Evolutionary conservation across 2,888 invertebrate species (phyloP), one percentile per base, ranked within the genome.

Genomic region (Nymphalis c-album): DNA sequence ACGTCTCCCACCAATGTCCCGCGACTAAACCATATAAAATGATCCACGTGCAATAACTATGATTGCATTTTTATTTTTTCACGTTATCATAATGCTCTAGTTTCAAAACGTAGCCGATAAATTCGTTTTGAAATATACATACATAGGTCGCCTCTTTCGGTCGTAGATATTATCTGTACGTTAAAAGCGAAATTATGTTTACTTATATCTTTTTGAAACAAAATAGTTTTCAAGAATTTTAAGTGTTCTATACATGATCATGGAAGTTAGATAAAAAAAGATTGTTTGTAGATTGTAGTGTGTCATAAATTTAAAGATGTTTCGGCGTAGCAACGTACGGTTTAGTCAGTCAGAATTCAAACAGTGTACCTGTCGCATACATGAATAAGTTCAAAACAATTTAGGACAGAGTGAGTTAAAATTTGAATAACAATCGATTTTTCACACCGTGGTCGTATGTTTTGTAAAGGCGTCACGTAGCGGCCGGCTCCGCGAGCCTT

Each of bases 1-100:
- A 89, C 89, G 87, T 85, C 59, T 67, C 71, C 60, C 22, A 68
- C 73, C 73, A 73, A 76, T 78, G 77, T 76, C 80, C 78, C 80
- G 59, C 66, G 67, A 76, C 74, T 74, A 77, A 78, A 73, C 75
- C 75, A 76, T 79, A 78, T 82, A 74, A 81, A 82, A 80, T 78
- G 77, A 76, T 79, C 80, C 80, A 80, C 79, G 80, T 80, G 80
- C 78, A 76, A 68, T 68, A 78, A 79, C 79, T 74, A 31, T 64
- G 55, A 61, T 64, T 46, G 48, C 50, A 2, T 45, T 60, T 59
- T 55, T 60, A 63, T 65, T 60, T 51, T 65, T 26, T 17, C 53
- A 60, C 59, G n/a, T 46, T 51, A 60, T 60, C 18, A 16, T 50
- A 18, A 17, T 55, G 53, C 53, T 16, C 26, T 31, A 26, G 53